A percentile compares a stretch with the other conserved stretches of the same genome.
Evolutionary conservation across 1,140 invertebrate species (phyloP).

Genomic region (Brachionus paranguensis): DNA sequence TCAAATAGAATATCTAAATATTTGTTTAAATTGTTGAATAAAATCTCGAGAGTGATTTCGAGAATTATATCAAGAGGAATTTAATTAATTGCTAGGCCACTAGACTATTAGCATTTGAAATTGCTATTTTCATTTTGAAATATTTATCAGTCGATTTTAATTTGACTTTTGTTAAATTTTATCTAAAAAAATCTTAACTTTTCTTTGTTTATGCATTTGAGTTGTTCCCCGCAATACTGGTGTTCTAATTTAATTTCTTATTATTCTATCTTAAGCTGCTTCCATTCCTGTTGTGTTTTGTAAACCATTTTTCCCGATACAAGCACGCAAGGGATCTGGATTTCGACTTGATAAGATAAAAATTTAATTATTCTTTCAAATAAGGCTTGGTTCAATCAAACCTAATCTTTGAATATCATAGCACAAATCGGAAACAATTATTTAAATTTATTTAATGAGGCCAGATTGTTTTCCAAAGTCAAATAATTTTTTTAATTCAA

Average conservation of each 20-base stretch:
- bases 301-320: neutral
- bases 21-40: neutral
- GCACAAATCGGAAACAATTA: neutral
- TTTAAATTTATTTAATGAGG: neutral
- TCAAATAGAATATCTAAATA: neutral
- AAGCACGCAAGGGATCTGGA: neutral
- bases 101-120: neutral
- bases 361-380: neutral
- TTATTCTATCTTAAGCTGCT: neutral
- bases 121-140: neutral
- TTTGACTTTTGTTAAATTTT: neutral
- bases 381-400: neutral
- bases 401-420: neutral
- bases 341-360: neutral
- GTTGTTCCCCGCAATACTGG: neutral
- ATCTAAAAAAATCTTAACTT: neutral
- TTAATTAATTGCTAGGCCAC: neutral
- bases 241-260: slow-evolving; percentile 2
- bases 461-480: neutral
- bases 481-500: neutral
- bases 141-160: neutral
- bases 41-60: neutral
- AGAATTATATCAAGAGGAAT: neutral
- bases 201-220: neutral
- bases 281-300: neutral